A percentile compares a stretch with the other conserved stretches of the same genome.
Evolutionary conservation across 2,888 invertebrate genomes (phyloP).

Genomic region (Loripinus fragilis): DNA sequence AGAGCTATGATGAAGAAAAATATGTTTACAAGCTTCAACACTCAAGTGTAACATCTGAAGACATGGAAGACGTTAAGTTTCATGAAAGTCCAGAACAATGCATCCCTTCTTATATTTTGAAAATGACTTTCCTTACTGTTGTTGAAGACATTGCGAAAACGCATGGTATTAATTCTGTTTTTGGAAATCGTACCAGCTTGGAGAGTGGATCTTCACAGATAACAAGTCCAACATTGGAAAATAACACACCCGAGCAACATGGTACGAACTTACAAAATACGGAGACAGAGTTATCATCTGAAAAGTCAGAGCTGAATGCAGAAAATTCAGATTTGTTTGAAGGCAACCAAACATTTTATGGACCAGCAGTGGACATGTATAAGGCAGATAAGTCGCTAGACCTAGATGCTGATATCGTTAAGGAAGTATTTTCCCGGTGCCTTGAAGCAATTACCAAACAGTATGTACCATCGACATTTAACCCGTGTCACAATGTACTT

Average conservation of each 20-base stretch:
- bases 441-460: slow-evolving; percentile 23
- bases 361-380: slow-evolving; percentile 28
- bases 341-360: slow-evolving; percentile 2
- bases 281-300: background rate
- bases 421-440: slow-evolving; percentile 33
- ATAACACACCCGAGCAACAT: too few species aligned
- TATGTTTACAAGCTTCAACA: slow-evolving; percentile 9
- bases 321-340: background rate
- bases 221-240: background rate
- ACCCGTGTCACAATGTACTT: slow-evolving; percentile 47
- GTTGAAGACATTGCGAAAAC: slow-evolving; percentile 34
- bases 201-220: background rate
- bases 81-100: slow-evolving; percentile 31
- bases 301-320: background rate
- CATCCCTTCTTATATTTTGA: slow-evolving; percentile 51
- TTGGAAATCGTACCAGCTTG: background rate
- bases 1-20: slow-evolving; percentile 26
- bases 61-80: slow-evolving; percentile 22
- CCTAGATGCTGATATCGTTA: slow-evolving; percentile 35
- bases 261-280: background rate
- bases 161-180: slow-evolving; percentile 27
- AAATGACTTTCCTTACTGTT: slow-evolving; percentile 49
- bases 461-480: slow-evolving; percentile 53
- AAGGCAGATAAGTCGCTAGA: slow-evolving; percentile 9
- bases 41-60: slow-evolving; percentile 23